Base-by-base conservation (phyloP, 2,888 invertebrate genomes). In the Caenorhabditis sp. region DNA sequence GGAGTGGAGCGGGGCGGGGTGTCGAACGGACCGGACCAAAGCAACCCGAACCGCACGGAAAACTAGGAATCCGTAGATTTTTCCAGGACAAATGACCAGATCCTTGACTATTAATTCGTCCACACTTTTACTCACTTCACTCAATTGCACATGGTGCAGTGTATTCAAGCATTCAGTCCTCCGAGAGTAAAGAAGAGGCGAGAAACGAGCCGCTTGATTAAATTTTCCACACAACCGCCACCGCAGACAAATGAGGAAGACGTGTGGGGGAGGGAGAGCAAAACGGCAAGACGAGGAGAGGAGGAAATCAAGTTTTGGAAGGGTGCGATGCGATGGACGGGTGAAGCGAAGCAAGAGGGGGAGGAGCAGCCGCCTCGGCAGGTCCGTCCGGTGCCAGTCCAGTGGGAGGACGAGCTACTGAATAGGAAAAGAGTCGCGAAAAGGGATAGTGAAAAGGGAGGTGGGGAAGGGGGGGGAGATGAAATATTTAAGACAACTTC, bases 401-500 rank as follows among this genome's bases (percentile, higher is more conserved):
- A 9, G 32, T 32, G 32, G 32, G 32, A 9, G 32, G 5, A 32
- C 5, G 9, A 32, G 32, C 64, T 37, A 61, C 18, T 37, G 37
- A 60, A 18, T 24, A 15, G 37, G 56, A 55, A 28, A 20, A 3
- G 40, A 40, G 40, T 40, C 13, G 40, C 9, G 13, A 15, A 28
- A 76, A 67, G 67, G 61, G 68, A 76, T 76, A 76, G n/a, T n/a
- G n/a, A n/a, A 72, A 44, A 61, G 26, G 51, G 37, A 60, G 18
- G 26, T 22, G 37, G 56, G 40, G 44, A 20, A 3, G 40, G 13
- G 40, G 6, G 6, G 40, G 40, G 13, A 15, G 20, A 76, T 76
- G 67, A 67, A 76, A 76, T 76, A 76, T 76, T 76, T 65, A 74
- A 60, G 60, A 65, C 76, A 76, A 67, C 76, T 76, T 67, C 67